Evolutionary conservation across 2,888 invertebrate species (phyloP).

Genomic region (Meandrusa payeni): DNA sequence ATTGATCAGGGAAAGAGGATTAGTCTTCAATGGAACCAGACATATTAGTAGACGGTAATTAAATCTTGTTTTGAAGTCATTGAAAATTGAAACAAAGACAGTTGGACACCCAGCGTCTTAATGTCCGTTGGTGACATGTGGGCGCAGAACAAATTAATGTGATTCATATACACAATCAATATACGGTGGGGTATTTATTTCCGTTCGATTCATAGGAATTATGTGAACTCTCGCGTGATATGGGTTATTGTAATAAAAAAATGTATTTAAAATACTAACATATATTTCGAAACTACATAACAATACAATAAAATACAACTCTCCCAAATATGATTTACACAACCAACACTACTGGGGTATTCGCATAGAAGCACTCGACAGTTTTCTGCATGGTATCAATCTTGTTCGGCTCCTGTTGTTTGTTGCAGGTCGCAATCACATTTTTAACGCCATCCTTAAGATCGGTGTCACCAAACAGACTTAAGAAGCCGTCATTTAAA

Average conservation of each 20-base stretch:
- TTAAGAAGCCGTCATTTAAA: constrained; percentile 11
- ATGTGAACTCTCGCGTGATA: no score
- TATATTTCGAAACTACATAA: constrained; percentile 9
- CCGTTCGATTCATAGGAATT: no score
- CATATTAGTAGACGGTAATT: no score
- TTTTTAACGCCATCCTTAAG: constrained; percentile 10
- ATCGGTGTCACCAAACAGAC: constrained; percentile 7
- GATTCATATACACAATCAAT: no score
- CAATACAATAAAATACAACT: not conserved
- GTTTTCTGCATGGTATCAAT: constrained; percentile 16
- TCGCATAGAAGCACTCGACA: constrained; percentile 19
- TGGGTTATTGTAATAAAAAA: not conserved
- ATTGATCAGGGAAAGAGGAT: no score
- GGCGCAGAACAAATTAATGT: no score
- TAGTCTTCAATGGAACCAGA: no score
- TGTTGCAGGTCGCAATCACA: constrained; percentile 18
- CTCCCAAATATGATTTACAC: constrained; percentile 1
- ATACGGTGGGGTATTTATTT: no score
- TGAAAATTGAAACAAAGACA: no score
- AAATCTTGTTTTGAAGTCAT: no score
- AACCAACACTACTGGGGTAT: constrained; percentile 15
- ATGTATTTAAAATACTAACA: not conserved
- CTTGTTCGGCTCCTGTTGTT: constrained; percentile 14
- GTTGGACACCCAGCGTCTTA: no score
- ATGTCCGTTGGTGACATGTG: no score